Base-by-base conservation (phyloP, 2,888 invertebrate species). In the Xestia rhomboidea region DNA sequence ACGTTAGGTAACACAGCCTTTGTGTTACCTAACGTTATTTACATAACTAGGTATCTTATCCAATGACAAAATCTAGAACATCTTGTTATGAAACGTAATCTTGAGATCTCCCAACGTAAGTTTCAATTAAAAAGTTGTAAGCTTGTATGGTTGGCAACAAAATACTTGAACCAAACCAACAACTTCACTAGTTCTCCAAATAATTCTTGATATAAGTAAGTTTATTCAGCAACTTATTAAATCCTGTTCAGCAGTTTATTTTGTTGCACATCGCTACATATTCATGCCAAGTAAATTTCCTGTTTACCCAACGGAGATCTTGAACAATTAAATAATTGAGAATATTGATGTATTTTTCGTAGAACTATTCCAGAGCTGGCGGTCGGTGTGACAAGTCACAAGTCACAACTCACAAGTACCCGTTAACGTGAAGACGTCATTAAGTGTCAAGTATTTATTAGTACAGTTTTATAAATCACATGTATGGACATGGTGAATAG, bases 261-360 rank as follows among this genome's bases (percentile, higher is more conserved):
- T 68, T 44, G n/a, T 57, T 11, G 49, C 11, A 60, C 30, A 24
- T 38, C 41, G 4, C 30, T 21, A 79, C 15, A 77, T 46, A 46
- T 79, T 60, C 66, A 60, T 38, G 38, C 18, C 44, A 60, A 57
- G 34, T 10, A 34, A 60, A 44, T 18, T 62, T 82, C 27, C 30
- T 63, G 13, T 69, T 46, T 54, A 44, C 54, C 3, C 8, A 68
- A 54, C 51, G 30, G 15, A 15, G n/a, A 76, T 27, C 30, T 10
- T 27, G 27, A 30, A 49, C 34, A 44, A 51, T 30, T 54, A 27
- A 72, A 64, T 68, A 54, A 70, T 41, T 69, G 18, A 15, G 51
- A 81, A 73, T 70, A 67, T 73, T 81, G 8, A 68, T 57, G 38
- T 49, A 24, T 21, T 72, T 80, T 80, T 80, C 77, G 79, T 38